Conservation (phyloP, 2,888 invertebrate genomes). For the Phaedon cochleariae region DNA sequence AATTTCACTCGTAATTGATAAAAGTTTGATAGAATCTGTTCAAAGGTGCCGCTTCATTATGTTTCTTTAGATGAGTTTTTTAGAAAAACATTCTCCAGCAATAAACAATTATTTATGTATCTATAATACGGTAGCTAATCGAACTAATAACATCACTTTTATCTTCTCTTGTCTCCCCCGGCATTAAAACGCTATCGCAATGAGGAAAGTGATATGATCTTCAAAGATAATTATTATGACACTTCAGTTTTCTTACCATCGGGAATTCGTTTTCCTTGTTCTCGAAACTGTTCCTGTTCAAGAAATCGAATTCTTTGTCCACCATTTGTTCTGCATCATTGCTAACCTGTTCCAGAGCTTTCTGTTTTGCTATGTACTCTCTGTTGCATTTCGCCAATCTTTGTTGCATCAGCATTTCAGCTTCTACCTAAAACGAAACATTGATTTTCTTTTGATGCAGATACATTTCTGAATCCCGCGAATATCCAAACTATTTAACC, state of each 20-base stretch:
- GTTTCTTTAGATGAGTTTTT: background rate
- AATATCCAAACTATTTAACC: no score
- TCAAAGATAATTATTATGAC: background rate
- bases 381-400: conserved; percentile 73
- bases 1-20: background rate
- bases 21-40: background rate
- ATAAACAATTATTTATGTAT: background rate
- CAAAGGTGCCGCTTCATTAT: background rate
- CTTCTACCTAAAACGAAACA: conserved; percentile 63
- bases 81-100: background rate
- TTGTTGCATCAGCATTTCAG: conserved; percentile 75
- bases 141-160: background rate
- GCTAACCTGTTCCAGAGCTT: conserved; percentile 60
- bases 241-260: background rate
- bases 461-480: no score
- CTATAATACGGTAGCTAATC: background rate
- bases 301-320: conserved; percentile 69
- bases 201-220: background rate
- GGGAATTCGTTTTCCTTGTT: background rate
- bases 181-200: background rate
- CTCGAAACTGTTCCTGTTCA: conserved; percentile 6
- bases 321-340: conserved; percentile 67
- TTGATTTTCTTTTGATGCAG: no score
- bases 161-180: background rate
- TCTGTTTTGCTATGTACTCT: conserved; percentile 65